Conservation (phyloP, 2,113 vertebrate species). For the Microtus montanus region DNA sequence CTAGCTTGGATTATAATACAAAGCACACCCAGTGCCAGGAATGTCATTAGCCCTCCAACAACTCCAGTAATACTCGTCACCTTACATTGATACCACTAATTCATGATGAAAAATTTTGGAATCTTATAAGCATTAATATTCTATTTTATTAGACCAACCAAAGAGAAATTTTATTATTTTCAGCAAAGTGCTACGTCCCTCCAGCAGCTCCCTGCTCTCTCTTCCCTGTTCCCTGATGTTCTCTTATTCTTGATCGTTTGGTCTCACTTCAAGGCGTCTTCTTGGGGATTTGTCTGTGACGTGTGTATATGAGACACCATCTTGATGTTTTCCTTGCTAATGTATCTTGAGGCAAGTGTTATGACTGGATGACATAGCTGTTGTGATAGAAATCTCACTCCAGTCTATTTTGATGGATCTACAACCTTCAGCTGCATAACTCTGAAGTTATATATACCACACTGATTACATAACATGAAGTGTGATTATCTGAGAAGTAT, state of each 20-base stretch:
- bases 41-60: background rate
- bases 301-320: background rate
- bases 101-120: background rate
- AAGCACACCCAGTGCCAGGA: background rate
- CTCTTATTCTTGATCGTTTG: background rate
- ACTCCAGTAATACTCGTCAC: background rate
- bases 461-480: background rate
- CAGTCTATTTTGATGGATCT: background rate
- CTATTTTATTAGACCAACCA: background rate
- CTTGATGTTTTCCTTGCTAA: background rate
- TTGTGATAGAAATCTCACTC: background rate
- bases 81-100: background rate
- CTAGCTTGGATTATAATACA: background rate
- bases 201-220: background rate
- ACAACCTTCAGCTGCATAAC: fast-evolving
- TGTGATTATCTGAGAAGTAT: background rate
- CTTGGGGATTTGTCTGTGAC: background rate
- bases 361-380: background rate
- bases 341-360: background rate
- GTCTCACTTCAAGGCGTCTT: background rate
- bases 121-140: background rate
- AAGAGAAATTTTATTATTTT: background rate
- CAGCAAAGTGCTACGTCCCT: background rate
- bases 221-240: background rate
- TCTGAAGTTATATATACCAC: background rate